A percentile compares a stretch with the other conserved stretches of the same genome.
These are phyloP conservation scores for Gopherus flavomarginatus DNA, from an alignment of 2,113 vertebrate genomes.

Conservation along the genomic window DNA sequence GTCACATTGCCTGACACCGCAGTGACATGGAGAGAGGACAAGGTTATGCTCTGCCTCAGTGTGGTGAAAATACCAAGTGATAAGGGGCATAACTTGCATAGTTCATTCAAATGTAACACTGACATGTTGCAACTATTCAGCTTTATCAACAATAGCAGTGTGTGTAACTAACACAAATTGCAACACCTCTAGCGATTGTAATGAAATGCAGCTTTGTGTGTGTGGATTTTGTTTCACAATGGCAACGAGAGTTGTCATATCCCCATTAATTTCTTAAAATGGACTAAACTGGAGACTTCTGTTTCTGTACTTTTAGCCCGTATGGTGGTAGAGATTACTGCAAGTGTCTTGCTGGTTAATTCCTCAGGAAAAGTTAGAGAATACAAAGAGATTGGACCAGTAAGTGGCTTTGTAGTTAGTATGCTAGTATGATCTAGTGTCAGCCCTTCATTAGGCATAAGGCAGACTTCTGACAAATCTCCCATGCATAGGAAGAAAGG, in stretches of 20 bases:
- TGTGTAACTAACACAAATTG: not conserved
- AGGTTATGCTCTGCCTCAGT: not conserved
- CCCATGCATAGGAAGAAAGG: not conserved
- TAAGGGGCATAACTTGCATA: not conserved
- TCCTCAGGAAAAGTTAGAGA: too few relatives aligned
- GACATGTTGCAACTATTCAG: not conserved
- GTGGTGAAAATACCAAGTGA: accelerated
- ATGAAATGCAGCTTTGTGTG: not conserved
- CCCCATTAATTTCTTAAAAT: not conserved
- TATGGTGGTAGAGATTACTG: not conserved
- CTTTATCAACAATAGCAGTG: not conserved
- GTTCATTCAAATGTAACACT: not conserved
- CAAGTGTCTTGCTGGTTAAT: not conserved
- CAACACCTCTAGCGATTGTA: not conserved
- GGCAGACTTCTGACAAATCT: not conserved
- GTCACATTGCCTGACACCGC: not conserved
- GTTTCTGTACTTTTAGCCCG: not conserved
- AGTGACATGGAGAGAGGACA: accelerated
- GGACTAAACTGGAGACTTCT: not conserved
- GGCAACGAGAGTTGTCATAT: not conserved
- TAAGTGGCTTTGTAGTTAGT: not conserved
- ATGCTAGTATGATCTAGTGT: not conserved
- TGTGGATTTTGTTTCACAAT: not conserved
- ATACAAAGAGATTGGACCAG: not conserved
- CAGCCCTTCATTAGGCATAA: too few relatives aligned